A percentile compares a stretch with the other conserved stretches of the same genome.
phyloP scores from a whole-genome alignment of 2,888 invertebrate genomes.

The Ryuthela nishihirai region DNA sequence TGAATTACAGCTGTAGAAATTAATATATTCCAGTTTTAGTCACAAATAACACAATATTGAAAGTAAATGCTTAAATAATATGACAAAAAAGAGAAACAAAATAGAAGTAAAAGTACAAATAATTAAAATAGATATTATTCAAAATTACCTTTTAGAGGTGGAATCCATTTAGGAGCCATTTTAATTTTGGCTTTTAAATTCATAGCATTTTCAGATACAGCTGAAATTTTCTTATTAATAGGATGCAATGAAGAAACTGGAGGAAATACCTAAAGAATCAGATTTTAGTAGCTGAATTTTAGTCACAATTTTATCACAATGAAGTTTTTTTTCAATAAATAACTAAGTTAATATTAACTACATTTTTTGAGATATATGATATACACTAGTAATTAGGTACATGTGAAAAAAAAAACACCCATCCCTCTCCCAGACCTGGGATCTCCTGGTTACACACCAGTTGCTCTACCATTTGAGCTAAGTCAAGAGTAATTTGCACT shows the following conservation, averaged over 20 bases:
- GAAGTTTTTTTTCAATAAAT: too few relatives aligned
- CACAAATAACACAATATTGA: neutral
- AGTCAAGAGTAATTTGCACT: too few relatives aligned
- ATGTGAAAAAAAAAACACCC: too few relatives aligned
- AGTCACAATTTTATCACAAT: too few relatives aligned
- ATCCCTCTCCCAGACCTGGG: too few relatives aligned
- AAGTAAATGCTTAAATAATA: neutral
- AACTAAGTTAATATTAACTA: too few relatives aligned
- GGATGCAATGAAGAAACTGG: conserved; percentile 46
- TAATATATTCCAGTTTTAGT: neutral
- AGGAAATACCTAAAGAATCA: conserved; percentile 54
- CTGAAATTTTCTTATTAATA: neutral
- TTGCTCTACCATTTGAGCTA: too few relatives aligned
- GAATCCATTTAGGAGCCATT: conserved; percentile 22
- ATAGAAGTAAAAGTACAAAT: neutral
- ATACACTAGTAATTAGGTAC: too few relatives aligned
- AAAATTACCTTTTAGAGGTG: conserved; percentile 30
- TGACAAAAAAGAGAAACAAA: neutral
- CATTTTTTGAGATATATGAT: too few relatives aligned
- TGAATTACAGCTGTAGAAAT: conserved; percentile 54
- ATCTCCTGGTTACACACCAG: too few relatives aligned
- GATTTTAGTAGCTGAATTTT: too few relatives aligned
- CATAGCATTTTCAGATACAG: conserved; percentile 1
- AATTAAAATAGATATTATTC: neutral
- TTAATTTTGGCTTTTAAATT: conserved; percentile 4